Base-by-base conservation (phyloP, 2,888 invertebrate species). In the Escarpia spicata region DNA sequence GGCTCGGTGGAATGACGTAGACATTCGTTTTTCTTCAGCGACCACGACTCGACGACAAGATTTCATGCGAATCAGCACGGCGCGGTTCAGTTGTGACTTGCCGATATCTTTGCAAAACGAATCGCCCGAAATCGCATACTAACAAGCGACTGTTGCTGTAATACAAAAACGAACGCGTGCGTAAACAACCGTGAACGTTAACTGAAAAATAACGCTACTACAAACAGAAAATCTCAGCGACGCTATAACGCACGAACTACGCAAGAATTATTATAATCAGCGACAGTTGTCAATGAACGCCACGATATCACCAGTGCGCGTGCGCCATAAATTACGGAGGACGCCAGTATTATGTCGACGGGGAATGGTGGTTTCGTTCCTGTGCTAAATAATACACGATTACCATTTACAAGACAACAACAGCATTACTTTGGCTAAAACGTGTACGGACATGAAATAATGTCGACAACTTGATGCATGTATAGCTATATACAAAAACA, bases 201-300 rank as follows among this genome's bases (percentile, higher is more conserved):
- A 75, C 75, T 1, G 75, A 75, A 75, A 52, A 75, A 75, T 75
- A 75, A 75, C 75, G 75, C 75, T 75, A 75, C 75, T 75, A 75
- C 75, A 26, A 75, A 75, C 75, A 75, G 75, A 75, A 75, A 75
- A 75, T 75, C 75, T 75, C 75, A 4, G 75, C 75, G 19, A 75
- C 75, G 75, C 75, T n/a, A 26, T 75, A n/a, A 26, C 75, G 26
- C 19, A 75, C 75, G 19, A 26, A 75, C 75, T 75, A 75, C 75
- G 75, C 75, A 75, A 75, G 75, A 75, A 75, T 75, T 75, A 75
- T 75, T 75, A 75, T 75, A 75, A 75, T 75, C 75, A 75, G 75
- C 75, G 75, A 75, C 75, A 75, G 19, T 75, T 75, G 19, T 75
- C 75, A 75, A 75, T 75, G 75, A 75, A 75, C 75, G 75, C 75